A percentile compares a stretch with the other conserved stretches of the same genome.
These are phyloP conservation scores for Biston betularia DNA, from an alignment of 2,888 invertebrate species.

Conservation along the genomic window DNA sequence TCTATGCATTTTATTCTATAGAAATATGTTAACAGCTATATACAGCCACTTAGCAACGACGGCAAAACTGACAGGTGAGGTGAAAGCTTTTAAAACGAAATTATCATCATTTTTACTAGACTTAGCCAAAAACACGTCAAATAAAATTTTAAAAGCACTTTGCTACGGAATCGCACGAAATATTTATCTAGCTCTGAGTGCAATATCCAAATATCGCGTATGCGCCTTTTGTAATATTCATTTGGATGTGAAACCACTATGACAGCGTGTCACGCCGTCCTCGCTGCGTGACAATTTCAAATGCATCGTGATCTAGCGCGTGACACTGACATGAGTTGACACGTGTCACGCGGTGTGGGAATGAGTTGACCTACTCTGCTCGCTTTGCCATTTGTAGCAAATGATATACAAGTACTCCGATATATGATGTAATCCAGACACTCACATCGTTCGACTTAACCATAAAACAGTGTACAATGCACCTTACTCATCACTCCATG, in stretches of 20 bases:
- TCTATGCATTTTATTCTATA: neutral
- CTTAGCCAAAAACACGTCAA: slow-evolving; percentile 26
- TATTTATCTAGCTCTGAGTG: slow-evolving; percentile 30
- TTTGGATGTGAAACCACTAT: slow-evolving; percentile 24
- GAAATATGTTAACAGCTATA: neutral
- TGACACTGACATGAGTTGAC: slow-evolving; percentile 34
- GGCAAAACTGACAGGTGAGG: slow-evolving; percentile 3
- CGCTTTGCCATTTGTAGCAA: slow-evolving; percentile 1
- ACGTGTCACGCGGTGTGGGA: slow-evolving; percentile 26
- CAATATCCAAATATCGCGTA: slow-evolving; percentile 30
- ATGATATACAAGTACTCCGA: neutral
- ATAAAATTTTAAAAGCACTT: slow-evolving; percentile 26
- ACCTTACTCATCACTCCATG: no score
- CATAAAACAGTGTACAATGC: no score
- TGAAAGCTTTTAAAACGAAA: slow-evolving; percentile 23
- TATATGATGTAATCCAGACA: no score
- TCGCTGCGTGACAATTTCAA: slow-evolving; percentile 36
- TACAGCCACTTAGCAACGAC: neutral
- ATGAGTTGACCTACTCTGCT: slow-evolving; percentile 7
- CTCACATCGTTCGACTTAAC: no score
- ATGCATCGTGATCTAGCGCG: slow-evolving; percentile 37
- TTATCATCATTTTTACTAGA: slow-evolving; percentile 13
- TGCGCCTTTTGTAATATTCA: slow-evolving; percentile 32
- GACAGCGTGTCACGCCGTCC: slow-evolving; percentile 23
- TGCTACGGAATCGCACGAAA: slow-evolving; percentile 23